A percentile compares a stretch with the other conserved stretches of the same genome.
phyloP scores from a whole-genome alignment of 2,888 invertebrate species.

The Myopa tessellatipennis region DNA sequence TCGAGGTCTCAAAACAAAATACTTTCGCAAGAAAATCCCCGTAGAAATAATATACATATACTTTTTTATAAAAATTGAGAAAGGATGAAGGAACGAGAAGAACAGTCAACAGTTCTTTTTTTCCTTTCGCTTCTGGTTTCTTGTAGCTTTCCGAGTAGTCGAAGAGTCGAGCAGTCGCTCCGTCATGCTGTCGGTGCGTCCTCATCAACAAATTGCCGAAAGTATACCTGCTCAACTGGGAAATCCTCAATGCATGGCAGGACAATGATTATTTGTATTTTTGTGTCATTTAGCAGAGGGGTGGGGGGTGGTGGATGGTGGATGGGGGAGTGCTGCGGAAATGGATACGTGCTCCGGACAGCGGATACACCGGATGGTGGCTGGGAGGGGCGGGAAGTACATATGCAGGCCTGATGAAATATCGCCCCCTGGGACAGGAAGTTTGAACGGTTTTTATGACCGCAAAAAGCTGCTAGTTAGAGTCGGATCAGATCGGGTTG shows the following conservation, averaged over 20 bases:
- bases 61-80: not conserved
- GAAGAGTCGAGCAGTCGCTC: not conserved
- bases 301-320: not conserved
- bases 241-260: slow-evolving; percentile 27
- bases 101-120: slow-evolving; percentile 6
- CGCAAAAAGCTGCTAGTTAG: slow-evolving; percentile 25
- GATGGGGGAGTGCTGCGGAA: not conserved
- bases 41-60: not conserved
- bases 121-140: not conserved
- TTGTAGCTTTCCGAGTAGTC: not conserved
- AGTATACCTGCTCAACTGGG: not conserved
- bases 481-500: not conserved
- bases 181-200: no score
- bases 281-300: not conserved
- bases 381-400: not conserved
- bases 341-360: not conserved
- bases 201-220: slow-evolving; percentile 40
- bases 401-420: slow-evolving; percentile 15
- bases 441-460: slow-evolving; percentile 27
- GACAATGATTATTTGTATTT: slow-evolving; percentile 29
- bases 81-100: not conserved
- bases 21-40: slow-evolving; percentile 5
- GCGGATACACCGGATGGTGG: not conserved
- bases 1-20: slow-evolving; percentile 28
- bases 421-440: slow-evolving; percentile 16